Evolutionary conservation across 2,797 vertebrate genomes (phyloP).

Genomic region (Nannoperca australis): DNA sequence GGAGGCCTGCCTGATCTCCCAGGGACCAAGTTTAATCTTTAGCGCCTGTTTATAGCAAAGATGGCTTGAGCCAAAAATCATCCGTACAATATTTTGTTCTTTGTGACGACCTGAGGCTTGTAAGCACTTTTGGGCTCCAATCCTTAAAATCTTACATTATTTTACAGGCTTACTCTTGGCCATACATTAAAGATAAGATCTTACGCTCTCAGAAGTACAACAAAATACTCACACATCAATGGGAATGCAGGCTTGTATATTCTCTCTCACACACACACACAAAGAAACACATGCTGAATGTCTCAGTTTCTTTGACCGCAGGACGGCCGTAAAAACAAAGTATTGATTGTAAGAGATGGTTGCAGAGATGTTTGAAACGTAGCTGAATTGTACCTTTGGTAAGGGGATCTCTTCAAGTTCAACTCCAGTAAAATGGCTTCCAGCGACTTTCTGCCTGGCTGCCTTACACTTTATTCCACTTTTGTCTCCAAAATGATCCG

Average conservation of each 20-base stretch:
- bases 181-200: slow-evolving; percentile 70
- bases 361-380: slow-evolving; percentile 70
- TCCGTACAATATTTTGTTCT: slow-evolving; percentile 58
- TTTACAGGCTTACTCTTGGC: slow-evolving; percentile 57
- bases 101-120: slow-evolving; percentile 65
- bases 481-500: slow-evolving; percentile 64
- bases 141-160: slow-evolving; percentile 67
- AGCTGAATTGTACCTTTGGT: slow-evolving; percentile 70
- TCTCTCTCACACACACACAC: slow-evolving; percentile 35
- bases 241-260: not conserved
- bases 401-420: slow-evolving; percentile 79
- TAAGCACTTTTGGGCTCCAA: slow-evolving; percentile 48
- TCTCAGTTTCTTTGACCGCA: slow-evolving; percentile 52
- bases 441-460: slow-evolving; percentile 52
- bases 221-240: slow-evolving; percentile 43
- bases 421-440: slow-evolving; percentile 76
- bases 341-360: slow-evolving; percentile 69
- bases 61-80: slow-evolving; percentile 59
- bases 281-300: slow-evolving; percentile 33
- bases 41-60: slow-evolving; percentile 59
- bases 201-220: slow-evolving; percentile 37
- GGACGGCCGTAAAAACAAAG: slow-evolving; percentile 68
- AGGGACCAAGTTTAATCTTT: slow-evolving; percentile 76
- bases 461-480: slow-evolving; percentile 53
- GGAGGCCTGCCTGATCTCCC: slow-evolving; percentile 70